Conservation (phyloP, 2,797 vertebrate genomes). For the Cossypha polioptera region DNA sequence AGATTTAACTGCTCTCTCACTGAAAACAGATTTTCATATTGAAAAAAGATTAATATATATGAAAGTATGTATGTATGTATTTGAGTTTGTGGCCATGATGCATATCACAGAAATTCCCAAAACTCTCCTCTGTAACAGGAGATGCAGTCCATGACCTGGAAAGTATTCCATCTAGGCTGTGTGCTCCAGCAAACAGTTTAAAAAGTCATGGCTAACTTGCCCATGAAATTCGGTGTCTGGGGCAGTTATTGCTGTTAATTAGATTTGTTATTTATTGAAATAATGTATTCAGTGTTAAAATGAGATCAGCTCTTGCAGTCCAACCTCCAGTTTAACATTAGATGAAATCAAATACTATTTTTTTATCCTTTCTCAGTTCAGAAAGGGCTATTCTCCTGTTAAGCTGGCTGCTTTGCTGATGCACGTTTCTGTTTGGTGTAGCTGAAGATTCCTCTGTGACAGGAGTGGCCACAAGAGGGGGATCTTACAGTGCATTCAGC, state of each 20-base stretch:
- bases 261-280: background rate
- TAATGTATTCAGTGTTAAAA: background rate
- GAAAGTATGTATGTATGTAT: background rate
- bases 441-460: background rate
- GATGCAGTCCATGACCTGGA: background rate
- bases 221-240: background rate
- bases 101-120: background rate
- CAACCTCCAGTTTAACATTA: background rate
- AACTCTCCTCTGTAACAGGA: background rate
- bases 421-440: background rate
- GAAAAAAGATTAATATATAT: background rate
- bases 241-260: background rate
- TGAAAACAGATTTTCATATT: background rate
- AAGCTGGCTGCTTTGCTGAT: background rate
- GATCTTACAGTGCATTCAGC: background rate
- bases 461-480: background rate
- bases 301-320: background rate
- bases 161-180: background rate
- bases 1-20: background rate
- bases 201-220: background rate
- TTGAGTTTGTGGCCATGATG: background rate
- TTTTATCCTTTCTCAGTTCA: background rate
- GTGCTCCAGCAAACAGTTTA: background rate
- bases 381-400: background rate
- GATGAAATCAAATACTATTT: background rate